Percentiles rank a stretch among this genome's conserved stretches.
These are phyloP conservation scores for Diarsia dahlii DNA, from an alignment of 2,888 invertebrate genomes.

Conservation along the genomic window DNA sequence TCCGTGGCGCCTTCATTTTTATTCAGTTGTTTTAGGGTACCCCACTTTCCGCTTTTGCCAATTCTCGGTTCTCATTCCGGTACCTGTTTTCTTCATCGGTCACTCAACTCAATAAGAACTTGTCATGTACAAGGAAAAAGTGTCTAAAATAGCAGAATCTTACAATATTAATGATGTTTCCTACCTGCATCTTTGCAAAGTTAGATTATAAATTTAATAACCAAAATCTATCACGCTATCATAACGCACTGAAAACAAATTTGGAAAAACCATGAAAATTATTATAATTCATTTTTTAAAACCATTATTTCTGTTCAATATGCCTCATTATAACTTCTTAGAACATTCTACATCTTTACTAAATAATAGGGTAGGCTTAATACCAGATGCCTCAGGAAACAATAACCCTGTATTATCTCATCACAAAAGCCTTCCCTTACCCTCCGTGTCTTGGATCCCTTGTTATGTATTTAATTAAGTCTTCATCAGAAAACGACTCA, in stretches of 20 bases:
- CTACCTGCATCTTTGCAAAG: neutral
- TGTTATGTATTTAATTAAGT: slow-evolving; percentile 25
- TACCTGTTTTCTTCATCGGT: neutral
- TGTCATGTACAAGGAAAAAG: neutral
- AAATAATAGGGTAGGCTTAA: neutral
- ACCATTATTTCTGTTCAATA: neutral
- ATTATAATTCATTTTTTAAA: neutral
- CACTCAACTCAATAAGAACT: neutral
- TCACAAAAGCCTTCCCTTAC: neutral
- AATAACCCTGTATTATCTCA: neutral
- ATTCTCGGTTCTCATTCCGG: neutral
- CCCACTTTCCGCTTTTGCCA: neutral
- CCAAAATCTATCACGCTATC: neutral
- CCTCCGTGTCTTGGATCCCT: neutral
- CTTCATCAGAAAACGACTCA: neutral
- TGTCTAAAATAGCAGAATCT: neutral
- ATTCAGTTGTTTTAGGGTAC: neutral
- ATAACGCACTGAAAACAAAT: neutral
- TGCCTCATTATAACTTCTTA: neutral
- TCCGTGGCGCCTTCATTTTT: neutral
- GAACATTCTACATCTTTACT: neutral
- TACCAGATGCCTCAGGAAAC: neutral
- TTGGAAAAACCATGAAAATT: neutral
- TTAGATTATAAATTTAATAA: neutral
- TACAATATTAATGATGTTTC: neutral